phyloP scores from a whole-genome alignment of 30 jellyfish, hydroid and myxozoan genomes.

The Pseudorhiza aurosa region DNA sequence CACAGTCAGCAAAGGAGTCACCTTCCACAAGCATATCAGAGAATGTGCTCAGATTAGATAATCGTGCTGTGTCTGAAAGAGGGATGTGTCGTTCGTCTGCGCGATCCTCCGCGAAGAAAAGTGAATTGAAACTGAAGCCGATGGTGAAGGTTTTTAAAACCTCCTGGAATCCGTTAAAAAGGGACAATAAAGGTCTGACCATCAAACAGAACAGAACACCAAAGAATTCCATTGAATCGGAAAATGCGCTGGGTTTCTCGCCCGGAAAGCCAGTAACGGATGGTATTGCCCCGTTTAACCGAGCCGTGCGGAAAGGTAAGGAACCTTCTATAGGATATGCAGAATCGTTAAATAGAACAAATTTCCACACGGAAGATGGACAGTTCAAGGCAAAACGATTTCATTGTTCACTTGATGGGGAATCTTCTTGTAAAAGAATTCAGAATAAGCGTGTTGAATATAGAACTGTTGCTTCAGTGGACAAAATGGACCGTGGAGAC shows the following conservation, averaged over 20 bases:
- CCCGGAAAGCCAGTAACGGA: neutral
- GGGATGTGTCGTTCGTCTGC: too few species aligned
- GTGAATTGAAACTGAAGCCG: slow-evolving; percentile 6
- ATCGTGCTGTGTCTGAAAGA: too few species aligned
- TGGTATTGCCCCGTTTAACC: neutral
- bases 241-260: neutral
- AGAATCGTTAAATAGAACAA: neutral
- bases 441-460: neutral
- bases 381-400: neutral
- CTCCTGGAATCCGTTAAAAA: neutral
- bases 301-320: neutral
- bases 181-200: neutral
- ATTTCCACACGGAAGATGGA: neutral
- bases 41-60: too few species aligned
- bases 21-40: too few species aligned
- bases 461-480: neutral
- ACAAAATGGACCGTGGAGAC: too few species aligned
- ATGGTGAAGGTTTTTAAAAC: neutral
- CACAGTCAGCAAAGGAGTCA: too few species aligned
- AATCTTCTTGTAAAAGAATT: neutral
- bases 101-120: neutral
- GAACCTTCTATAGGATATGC: neutral
- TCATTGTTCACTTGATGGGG: neutral
- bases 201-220: neutral
- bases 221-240: neutral